phyloP scores from a whole-genome alignment of 2,113 vertebrate genomes.

The Miniopterus natalensis region DNA sequence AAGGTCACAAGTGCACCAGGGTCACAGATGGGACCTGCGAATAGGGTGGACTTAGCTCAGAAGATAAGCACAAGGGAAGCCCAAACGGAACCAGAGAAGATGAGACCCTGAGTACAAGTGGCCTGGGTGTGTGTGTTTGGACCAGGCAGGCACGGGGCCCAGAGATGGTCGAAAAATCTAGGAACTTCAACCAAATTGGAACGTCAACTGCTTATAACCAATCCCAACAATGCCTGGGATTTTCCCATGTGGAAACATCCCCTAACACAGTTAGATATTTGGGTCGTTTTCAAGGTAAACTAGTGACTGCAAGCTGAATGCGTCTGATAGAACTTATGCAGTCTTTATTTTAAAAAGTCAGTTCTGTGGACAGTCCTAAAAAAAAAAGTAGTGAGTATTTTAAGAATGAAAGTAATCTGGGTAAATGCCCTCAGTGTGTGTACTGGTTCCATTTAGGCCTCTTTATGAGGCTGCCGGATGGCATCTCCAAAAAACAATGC shows the following conservation, averaged over 20 bases:
- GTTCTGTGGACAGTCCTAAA: conserved; percentile 12
- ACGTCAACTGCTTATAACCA: not conserved
- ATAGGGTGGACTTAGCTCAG: not conserved
- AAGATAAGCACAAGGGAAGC: not conserved
- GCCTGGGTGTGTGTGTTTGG: not conserved
- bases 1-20: not conserved
- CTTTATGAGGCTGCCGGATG: not conserved
- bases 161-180: not conserved
- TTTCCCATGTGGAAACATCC: not conserved
- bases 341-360: conserved; percentile 59
- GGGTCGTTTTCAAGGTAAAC: conserved; percentile 54
- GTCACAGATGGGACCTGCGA: not conserved
- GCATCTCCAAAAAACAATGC: not conserved
- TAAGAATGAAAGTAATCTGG: conserved; percentile 70
- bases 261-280: conserved; percentile 32
- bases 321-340: conserved; percentile 44
- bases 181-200: not conserved
- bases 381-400: conserved; percentile 49
- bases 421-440: conserved; percentile 32
- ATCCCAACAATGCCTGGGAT: not conserved
- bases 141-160: not conserved
- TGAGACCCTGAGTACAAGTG: not conserved
- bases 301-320: conserved; percentile 7
- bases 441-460: not conserved
- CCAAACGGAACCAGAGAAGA: not conserved